Evolutionary conservation across 1,140 invertebrate species (phyloP), one percentile per base, ranked within the genome.

Genomic region (Archegozetes longisetosus): DNA sequence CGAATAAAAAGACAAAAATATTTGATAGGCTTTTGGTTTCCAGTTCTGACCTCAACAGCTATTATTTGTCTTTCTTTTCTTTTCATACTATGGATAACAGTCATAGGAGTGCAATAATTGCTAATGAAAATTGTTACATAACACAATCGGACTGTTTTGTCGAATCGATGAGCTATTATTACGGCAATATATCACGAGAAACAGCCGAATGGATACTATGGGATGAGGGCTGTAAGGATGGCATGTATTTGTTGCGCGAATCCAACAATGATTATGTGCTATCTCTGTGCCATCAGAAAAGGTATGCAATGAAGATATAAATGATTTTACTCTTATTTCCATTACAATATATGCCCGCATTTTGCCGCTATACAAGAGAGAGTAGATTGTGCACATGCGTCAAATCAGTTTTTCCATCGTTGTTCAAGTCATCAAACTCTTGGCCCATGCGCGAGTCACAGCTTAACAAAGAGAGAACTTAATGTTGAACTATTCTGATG

Each of bases 221-320:
- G 53, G 66, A 70, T 17, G 63, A 66, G 24, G 73, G 72, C 0
- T 68, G 63, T 55, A 28, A 62, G n/a, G 71, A 75, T 62, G 75
- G 75, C n/a, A 66, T 75, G 58, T 77, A 69, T 65, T 62, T 77
- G 12, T 62, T 77, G 28, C 58, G 74, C 62, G 73, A 76, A 64
- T 66, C 66, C 4, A 67, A 62, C 32, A 52, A 58, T 12, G 67
- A 68, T 52, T 67, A 64, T 53, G 67, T 68, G 17, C 59, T 68
- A 2, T 67, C 66, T 24, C 58, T 76, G 1, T 73, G 71, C 62
- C 68, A 70, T 63, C 64, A 69, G 24, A 67, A 67, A 47, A 70
- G 68, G 73, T 75, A 65, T 65, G 65, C n/a, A n/a, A 20, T n/a
- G 22, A 51, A 20, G 20, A 26, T 52, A 22, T 59, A 22, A 50